phyloP scores from a whole-genome alignment of 2,797 vertebrate genomes.

The Paguma larvata region DNA sequence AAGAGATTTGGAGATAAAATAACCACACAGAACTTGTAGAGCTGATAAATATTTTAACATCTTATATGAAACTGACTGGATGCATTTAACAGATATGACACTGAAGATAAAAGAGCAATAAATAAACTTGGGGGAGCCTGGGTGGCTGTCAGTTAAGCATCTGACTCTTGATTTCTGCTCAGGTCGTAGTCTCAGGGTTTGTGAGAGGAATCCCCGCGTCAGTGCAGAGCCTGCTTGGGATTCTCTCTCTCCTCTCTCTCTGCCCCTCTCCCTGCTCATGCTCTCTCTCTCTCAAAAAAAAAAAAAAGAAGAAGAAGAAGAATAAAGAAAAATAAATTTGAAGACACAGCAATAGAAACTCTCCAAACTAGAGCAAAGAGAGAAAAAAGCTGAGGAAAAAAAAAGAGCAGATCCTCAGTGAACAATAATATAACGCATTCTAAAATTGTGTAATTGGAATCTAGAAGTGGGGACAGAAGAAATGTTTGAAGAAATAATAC shows the following conservation, averaged over 20 bases:
- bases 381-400: not conserved
- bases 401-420: not conserved
- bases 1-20: not conserved
- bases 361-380: not conserved
- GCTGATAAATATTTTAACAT: not conserved
- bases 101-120: not conserved
- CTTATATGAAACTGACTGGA: not conserved
- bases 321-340: not conserved
- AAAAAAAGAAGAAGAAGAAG: too few relatives aligned
- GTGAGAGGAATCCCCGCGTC: too few relatives aligned
- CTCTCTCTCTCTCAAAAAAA: too few relatives aligned
- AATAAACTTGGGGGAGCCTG: not conserved
- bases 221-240: too few relatives aligned
- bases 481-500: not conserved
- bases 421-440: not conserved
- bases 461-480: not conserved
- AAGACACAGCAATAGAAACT: not conserved
- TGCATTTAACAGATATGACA: constrained; percentile 13
- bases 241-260: too few relatives aligned
- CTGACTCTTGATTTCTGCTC: too few relatives aligned
- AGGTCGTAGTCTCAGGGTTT: too few relatives aligned
- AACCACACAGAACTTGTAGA: not conserved
- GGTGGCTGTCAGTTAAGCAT: too few relatives aligned
- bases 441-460: not conserved
- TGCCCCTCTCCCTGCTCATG: too few relatives aligned